Percentiles rank a stretch among this genome's conserved stretches.
These are phyloP conservation scores for Phaedon cochleariae DNA, from an alignment of 2,888 invertebrate genomes.

Conservation along the genomic window DNA sequence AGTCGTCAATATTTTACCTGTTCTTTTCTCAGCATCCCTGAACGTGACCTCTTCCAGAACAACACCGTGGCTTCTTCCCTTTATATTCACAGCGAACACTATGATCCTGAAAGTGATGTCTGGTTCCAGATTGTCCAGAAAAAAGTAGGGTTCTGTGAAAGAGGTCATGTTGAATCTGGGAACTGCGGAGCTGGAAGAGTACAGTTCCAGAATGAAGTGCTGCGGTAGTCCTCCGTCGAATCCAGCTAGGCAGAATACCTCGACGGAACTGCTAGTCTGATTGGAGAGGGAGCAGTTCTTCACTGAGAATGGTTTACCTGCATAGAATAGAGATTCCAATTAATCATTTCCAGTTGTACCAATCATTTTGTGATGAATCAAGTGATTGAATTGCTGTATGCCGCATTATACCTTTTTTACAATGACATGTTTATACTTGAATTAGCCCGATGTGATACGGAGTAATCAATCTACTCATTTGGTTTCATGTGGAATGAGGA, in stretches of 20 bases:
- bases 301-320: constrained; percentile 86
- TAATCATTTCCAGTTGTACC: too few relatives aligned
- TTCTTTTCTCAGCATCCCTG: constrained; percentile 80
- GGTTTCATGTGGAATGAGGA: too few relatives aligned
- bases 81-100: constrained; percentile 82
- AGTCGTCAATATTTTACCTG: constrained; percentile 64
- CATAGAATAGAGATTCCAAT: too few relatives aligned
- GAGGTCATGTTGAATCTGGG: constrained; percentile 71
- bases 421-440: too few relatives aligned
- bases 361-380: too few relatives aligned
- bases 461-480: too few relatives aligned
- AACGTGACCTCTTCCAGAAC: constrained; percentile 80
- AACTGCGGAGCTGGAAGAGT: constrained; percentile 61
- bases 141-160: constrained; percentile 76
- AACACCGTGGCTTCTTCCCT: constrained; percentile 79
- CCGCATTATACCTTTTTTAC: too few relatives aligned
- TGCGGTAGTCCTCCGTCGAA: constrained; percentile 92
- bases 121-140: constrained; percentile 79
- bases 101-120: constrained; percentile 81
- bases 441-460: too few relatives aligned
- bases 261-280: constrained; percentile 82
- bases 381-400: too few relatives aligned
- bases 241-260: constrained; percentile 80
- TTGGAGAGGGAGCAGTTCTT: constrained; percentile 87
- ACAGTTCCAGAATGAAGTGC: constrained; percentile 83